Evolutionary conservation across 2,113 vertebrate genomes (phyloP).

Genomic region (Alethe castanea): DNA sequence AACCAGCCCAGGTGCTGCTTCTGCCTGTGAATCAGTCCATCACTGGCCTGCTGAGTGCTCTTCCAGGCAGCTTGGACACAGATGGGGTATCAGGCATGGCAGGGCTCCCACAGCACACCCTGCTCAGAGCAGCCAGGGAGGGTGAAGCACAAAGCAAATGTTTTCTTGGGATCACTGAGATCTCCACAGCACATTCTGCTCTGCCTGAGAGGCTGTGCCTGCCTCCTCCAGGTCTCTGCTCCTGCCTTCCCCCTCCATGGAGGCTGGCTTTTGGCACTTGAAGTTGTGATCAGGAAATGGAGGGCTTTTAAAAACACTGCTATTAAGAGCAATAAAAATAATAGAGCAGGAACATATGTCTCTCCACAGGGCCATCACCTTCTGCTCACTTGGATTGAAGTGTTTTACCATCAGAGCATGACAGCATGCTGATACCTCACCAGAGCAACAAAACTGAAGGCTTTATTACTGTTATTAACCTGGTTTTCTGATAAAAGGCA

Average conservation of each 20-base stretch:
- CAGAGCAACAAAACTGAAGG: background rate
- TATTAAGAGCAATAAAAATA: slow-evolving; percentile 54
- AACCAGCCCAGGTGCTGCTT: background rate
- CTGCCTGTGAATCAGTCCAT: background rate
- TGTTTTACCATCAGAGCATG: slow-evolving; percentile 43
- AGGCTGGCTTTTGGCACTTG: background rate
- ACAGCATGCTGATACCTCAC: slow-evolving; percentile 15
- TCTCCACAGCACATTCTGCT: background rate
- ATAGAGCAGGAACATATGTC: slow-evolving; percentile 28
- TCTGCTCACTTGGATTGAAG: slow-evolving; percentile 39
- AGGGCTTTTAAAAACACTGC: slow-evolving; percentile 15
- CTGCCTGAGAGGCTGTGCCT: background rate
- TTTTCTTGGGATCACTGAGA: background rate
- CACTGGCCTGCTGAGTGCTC: background rate
- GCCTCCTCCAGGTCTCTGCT: background rate
- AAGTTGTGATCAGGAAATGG: slow-evolving; percentile 19
- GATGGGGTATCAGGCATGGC: background rate
- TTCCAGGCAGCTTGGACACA: background rate
- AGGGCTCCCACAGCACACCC: background rate
- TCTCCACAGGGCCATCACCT: slow-evolving; percentile 42
- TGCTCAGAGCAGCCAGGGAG: background rate
- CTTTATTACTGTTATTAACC: slow-evolving; percentile 44
- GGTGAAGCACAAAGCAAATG: background rate
- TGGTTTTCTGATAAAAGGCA: slow-evolving; percentile 19
- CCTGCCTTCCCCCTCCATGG: background rate